phyloP scores from a whole-genome alignment of 1,140 invertebrate species.

The Drosophila guanche region DNA sequence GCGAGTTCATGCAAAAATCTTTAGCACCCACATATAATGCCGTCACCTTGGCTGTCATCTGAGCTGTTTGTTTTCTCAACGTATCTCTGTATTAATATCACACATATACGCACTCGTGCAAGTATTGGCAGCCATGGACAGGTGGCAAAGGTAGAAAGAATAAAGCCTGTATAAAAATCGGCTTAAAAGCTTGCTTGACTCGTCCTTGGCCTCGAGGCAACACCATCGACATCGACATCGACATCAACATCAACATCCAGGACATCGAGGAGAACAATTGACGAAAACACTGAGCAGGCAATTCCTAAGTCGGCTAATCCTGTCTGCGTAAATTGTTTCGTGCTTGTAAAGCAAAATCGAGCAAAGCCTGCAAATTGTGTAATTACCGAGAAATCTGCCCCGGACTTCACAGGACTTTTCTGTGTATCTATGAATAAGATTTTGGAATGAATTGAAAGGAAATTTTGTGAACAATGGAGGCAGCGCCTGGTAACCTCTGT shows the following conservation, averaged over 20 bases:
- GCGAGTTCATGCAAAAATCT: constrained; percentile 17
- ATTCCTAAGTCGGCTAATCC: constrained; percentile 45
- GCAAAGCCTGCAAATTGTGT: constrained; percentile 7
- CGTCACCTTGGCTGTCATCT: constrained; percentile 43
- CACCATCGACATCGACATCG: too few relatives aligned
- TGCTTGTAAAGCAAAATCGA: constrained; percentile 43
- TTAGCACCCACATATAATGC: constrained; percentile 33
- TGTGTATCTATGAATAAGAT: neutral
- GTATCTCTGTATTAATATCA: constrained; percentile 41
- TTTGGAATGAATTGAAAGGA: neutral
- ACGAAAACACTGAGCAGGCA: constrained; percentile 27
- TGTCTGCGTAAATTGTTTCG: constrained; percentile 47
- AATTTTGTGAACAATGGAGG: too few relatives aligned
- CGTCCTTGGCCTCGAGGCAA: constrained; percentile 22
- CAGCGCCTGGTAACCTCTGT: too few relatives aligned
- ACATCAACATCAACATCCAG: neutral
- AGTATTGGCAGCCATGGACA: constrained; percentile 13
- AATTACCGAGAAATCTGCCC: neutral
- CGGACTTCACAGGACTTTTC: too few relatives aligned
- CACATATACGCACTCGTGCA: neutral
- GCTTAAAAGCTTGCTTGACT: constrained; percentile 25
- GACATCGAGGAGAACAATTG: constrained; percentile 17
- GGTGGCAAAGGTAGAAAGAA: neutral
- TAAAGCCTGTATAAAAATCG: constrained; percentile 31
- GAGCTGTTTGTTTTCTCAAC: constrained; percentile 44